Percentiles rank a stretch among this genome's conserved stretches.
phyloP scores from a whole-genome alignment of 2,888 invertebrate species.

The Mythimna albipuncta region DNA sequence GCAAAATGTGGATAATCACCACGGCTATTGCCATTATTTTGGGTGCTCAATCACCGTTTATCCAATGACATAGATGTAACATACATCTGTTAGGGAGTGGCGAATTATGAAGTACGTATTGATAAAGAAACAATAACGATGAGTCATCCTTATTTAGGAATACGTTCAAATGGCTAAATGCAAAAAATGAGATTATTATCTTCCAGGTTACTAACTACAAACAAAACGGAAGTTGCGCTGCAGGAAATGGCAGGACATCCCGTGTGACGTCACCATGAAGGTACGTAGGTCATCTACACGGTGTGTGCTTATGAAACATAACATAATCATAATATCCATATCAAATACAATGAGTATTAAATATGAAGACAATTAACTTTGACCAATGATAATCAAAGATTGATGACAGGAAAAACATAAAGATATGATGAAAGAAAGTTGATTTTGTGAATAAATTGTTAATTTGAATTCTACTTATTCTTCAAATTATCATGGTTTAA shows the following conservation, averaged over 20 bases:
- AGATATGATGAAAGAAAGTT: constrained; percentile 3
- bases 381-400: constrained; percentile 24
- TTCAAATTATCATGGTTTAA: neutral
- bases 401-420: constrained; percentile 9
- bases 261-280: constrained; percentile 54
- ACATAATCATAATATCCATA: constrained; percentile 34
- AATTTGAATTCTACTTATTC: neutral
- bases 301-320: constrained; percentile 11
- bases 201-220: constrained; percentile 37
- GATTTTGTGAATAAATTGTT: neutral
- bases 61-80: constrained; percentile 27
- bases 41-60: constrained; percentile 8
- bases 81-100: constrained; percentile 51
- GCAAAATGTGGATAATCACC: constrained; percentile 1
- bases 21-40: constrained; percentile 21
- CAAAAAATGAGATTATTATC: constrained; percentile 55
- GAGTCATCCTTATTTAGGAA: constrained; percentile 47
- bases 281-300: constrained; percentile 16
- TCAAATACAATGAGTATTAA: constrained; percentile 18
- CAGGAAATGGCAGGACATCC: constrained; percentile 59
- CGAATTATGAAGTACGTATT: constrained; percentile 34
- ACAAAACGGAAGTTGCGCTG: constrained; percentile 57
- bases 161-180: constrained; percentile 22
- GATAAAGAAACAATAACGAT: constrained; percentile 55
- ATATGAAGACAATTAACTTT: constrained; percentile 26